Base-by-base conservation (phyloP, 1,140 invertebrate species). In the Diachasma alloeum region DNA sequence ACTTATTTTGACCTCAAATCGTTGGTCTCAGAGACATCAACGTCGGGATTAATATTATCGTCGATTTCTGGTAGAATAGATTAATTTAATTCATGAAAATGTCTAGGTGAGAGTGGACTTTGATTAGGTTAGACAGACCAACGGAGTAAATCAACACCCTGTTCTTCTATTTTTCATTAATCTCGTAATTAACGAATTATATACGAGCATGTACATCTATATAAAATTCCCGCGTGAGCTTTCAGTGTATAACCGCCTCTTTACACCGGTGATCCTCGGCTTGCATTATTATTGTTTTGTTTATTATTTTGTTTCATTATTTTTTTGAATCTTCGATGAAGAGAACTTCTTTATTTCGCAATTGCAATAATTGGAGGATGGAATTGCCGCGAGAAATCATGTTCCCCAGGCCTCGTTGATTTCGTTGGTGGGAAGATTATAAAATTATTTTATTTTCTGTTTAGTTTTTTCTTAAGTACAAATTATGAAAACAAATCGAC, bases 31-130 rank as follows among this genome's bases (percentile, higher is more conserved):
- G 26, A 31, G 26, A 66, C 13, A 13, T 26, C 22, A 66, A 31
- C 26, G 22, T 36, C 26, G 26, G 26, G 22, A 66, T 66, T 26
- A 31, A 66, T 11, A 66, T 63, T 31, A 76, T 76, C 63, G 46
- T 76, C 69, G 69, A 44, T 42, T 71, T 76, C 59, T 72, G 75
- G 68, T 76, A 76, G 44, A 76, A 44, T 71, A 68, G 68, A 71
- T 72, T 36, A 76, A 76, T 72, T 76, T 63, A 76, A 59, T 72
- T 76, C 26, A 72, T 22, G 6, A 9, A 19, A 56, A 19, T 19
- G 19, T 19, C 1, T 15, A 19, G 6, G 9, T 56, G 4, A n/a
- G n/a, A 19, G 15, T 19, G 48, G 19, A 19, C 13, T 42, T 13
- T 2, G 10, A 56, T 56, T 56, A 56, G 19, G 1, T 17, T 56